A percentile compares a stretch with the other conserved stretches of the same genome.
Conservation (phyloP, 2,888 invertebrate genomes). For the Leptopilina syphax region DNA sequence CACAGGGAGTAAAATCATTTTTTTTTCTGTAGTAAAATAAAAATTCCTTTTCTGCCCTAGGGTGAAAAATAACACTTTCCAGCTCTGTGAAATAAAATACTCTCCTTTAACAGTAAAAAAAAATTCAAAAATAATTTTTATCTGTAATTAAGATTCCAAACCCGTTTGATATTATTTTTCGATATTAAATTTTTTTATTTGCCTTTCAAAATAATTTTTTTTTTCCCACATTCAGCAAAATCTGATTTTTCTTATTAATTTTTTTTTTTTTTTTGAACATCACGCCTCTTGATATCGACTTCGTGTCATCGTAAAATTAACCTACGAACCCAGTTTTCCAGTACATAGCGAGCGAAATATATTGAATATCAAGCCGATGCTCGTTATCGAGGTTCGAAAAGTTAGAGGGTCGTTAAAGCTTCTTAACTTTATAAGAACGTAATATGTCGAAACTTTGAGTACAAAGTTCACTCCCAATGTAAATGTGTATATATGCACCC, state of each 20-base stretch:
- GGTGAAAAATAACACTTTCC: too few relatives aligned
- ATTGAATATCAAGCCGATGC: conserved; percentile 12
- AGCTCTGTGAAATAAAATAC: too few relatives aligned
- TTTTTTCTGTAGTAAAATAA: too few relatives aligned
- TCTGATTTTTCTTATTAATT: background rate
- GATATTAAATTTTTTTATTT: background rate
- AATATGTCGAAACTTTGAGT: conserved; percentile 3
- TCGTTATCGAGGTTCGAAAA: conserved; percentile 25
- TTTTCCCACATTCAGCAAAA: background rate
- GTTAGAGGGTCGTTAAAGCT: conserved; percentile 25
- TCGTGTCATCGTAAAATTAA: conserved; percentile 25
- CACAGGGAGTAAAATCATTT: too few relatives aligned
- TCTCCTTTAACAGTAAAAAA: too few relatives aligned
- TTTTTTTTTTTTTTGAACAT: background rate
- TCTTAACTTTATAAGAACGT: conserved; percentile 22
- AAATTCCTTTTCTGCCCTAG: too few relatives aligned
- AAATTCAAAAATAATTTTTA: too few relatives aligned
- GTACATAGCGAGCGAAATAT: background rate
- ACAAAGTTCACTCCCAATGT: background rate
- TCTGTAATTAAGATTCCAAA: too few relatives aligned
- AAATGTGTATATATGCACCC: background rate
- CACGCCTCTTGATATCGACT: conserved; percentile 13
- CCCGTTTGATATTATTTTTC: too few relatives aligned
- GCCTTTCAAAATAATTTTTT: too few relatives aligned
- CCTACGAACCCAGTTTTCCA: conserved; percentile 23